Base-by-base conservation (phyloP, 2,888 invertebrate species). In the Palloptera scutellata region DNA sequence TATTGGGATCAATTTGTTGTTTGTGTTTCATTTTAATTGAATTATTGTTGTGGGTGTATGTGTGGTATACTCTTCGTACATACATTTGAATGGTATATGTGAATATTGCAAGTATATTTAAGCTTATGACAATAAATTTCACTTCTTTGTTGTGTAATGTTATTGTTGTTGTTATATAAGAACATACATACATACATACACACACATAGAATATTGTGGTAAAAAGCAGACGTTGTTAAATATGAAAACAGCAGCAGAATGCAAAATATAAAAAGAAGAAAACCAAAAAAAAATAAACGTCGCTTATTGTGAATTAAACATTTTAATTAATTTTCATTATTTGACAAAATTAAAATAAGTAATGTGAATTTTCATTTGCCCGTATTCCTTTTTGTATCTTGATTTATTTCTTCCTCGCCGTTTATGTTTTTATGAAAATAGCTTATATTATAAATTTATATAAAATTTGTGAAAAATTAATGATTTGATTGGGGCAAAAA, bases 1-100 rank as follows among this genome's bases (percentile, higher is more conserved):
- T 42, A 64, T 61, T 54, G 66, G 61, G 57, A 68, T 68, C 64
- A 68, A 66, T 70, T 70, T 68, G 68, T 66, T 66, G 61, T 61
- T 61, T 64, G 66, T 66, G 64, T 70, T 70, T 61, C 68, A 64
- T 64, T 68, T 70, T 68, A 68, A 70, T 70, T 70, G 68, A 68
- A 70, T 66, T 70, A 70, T 70, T 68, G 19, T 48, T 52, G 15
- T 45, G 51, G 40, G 52, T 45, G 55, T 57, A 30, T 17, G 15
- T 9, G 13, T n/a, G 45, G 52, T 1, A 20, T 0, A 1, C 17
- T 4, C 55, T 9, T 2, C 8, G 0, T 20, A 19, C 9, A n/a
- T 53, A 8, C 30, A 1, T 53, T 15, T 11, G 13, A 20, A 5
- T 48, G 30, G 1, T 41, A 15, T 58, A 30, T 17, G 52, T 51